phyloP scores from a whole-genome alignment of 2,113 vertebrate genomes.

The Microcebus ravelobensis region DNA sequence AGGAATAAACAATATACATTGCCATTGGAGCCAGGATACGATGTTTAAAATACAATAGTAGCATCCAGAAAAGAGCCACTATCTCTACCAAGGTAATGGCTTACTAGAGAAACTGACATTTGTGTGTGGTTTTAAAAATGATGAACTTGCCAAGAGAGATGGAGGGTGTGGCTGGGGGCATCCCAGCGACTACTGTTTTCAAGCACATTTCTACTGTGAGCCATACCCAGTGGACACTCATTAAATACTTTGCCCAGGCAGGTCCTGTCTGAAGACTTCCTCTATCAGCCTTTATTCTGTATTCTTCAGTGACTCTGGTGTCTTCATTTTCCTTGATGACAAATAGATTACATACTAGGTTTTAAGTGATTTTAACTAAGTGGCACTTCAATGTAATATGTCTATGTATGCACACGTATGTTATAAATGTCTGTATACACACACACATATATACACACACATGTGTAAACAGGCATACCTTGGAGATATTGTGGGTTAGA shows the following conservation, averaged over 20 bases:
- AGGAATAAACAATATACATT: slow-evolving; percentile 41
- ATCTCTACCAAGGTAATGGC: neutral
- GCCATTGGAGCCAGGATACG: neutral
- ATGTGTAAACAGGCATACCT: neutral
- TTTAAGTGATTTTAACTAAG: neutral
- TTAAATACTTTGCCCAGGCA: neutral
- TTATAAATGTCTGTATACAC: neutral
- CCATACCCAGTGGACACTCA: neutral
- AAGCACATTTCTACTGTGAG: neutral
- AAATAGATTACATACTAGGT: neutral
- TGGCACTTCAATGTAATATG: neutral
- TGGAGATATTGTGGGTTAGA: neutral
- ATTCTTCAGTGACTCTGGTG: neutral
- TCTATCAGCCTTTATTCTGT: neutral
- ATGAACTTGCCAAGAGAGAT: neutral
- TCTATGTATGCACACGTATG: neutral
- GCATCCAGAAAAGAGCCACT: neutral
- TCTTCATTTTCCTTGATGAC: neutral
- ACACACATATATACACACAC: neutral
- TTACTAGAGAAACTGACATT: neutral
- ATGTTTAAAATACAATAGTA: neutral
- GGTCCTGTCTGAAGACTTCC: neutral
- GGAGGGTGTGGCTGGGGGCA: neutral
- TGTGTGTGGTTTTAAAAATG: neutral
- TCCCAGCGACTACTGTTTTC: neutral